These are phyloP conservation scores for Potorous gilbertii DNA, from an alignment of 2,797 vertebrate species.

Conservation along the genomic window DNA sequence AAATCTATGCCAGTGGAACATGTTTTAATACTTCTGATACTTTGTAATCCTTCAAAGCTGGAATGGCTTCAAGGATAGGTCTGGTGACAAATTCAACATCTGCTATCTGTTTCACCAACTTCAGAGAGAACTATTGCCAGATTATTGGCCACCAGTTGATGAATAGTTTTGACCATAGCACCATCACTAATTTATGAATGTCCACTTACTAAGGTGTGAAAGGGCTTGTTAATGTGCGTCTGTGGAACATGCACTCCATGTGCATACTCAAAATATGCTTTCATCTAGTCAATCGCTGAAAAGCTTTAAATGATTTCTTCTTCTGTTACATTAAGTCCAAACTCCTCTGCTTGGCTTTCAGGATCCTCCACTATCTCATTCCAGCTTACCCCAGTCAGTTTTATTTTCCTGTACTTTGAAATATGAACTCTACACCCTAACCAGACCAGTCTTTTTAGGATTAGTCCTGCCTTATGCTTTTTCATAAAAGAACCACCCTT, in stretches of 20 bases:
- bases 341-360: background rate
- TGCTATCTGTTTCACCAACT: background rate
- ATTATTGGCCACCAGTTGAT: background rate
- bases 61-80: background rate
- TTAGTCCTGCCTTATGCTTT: background rate
- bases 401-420: background rate
- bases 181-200: background rate
- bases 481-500: background rate
- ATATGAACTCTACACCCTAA: background rate
- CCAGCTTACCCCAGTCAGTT: background rate
- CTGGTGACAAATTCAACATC: background rate
- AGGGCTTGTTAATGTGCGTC: background rate
- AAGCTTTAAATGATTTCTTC: background rate
- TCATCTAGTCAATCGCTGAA: background rate
- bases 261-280: background rate
- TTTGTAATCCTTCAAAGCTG: background rate
- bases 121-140: background rate
- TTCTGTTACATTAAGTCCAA: background rate
- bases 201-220: background rate
- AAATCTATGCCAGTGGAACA: background rate
- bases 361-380: background rate
- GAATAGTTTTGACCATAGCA: background rate
- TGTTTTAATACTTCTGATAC: background rate
- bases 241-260: background rate
- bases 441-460: background rate